A percentile compares a stretch with the other conserved stretches of the same genome.
Evolutionary conservation across 2,797 vertebrate genomes (phyloP).

Genomic region (Echiichthys vipera): DNA sequence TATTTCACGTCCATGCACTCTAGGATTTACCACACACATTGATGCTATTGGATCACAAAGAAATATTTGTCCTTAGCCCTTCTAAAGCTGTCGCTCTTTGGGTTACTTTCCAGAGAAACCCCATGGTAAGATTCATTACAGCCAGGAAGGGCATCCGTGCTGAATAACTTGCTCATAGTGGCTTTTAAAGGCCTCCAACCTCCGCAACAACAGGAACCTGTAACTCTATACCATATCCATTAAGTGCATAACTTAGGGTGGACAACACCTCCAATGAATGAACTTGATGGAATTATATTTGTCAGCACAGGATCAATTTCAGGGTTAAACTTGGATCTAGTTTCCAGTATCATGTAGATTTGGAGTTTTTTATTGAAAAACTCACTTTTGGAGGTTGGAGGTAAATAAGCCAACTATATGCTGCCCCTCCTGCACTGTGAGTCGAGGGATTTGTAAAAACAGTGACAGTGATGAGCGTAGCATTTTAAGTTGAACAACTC

Average conservation of each 20-base stretch:
- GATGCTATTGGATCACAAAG: conserved; percentile 17
- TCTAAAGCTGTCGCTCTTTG: conserved; percentile 56
- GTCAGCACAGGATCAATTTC: conserved; percentile 63
- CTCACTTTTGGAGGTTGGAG: neutral
- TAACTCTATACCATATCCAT: conserved; percentile 75
- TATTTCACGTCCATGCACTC: neutral
- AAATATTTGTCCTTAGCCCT: conserved; percentile 33
- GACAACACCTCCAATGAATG: conserved; percentile 66
- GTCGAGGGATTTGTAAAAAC: no score
- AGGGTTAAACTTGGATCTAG: conserved; percentile 14
- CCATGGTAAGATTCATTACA: conserved; percentile 79
- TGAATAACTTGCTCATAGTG: conserved; percentile 67
- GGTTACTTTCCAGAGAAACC: conserved; percentile 64
- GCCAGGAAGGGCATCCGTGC: conserved; percentile 70
- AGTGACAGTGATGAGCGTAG: no score
- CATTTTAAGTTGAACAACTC: no score
- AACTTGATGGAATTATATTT: conserved; percentile 66
- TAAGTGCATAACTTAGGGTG: conserved; percentile 69
- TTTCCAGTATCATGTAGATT: conserved; percentile 25
- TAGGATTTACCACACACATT: conserved; percentile 1
- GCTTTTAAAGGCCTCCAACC: conserved; percentile 75
- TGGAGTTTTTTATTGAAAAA: conserved; percentile 15
- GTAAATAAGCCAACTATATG: neutral
- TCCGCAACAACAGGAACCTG: conserved; percentile 78
- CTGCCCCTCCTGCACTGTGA: no score